These are phyloP conservation scores for Volucella zonaria DNA, from an alignment of 2,888 invertebrate species.

Conservation along the genomic window DNA sequence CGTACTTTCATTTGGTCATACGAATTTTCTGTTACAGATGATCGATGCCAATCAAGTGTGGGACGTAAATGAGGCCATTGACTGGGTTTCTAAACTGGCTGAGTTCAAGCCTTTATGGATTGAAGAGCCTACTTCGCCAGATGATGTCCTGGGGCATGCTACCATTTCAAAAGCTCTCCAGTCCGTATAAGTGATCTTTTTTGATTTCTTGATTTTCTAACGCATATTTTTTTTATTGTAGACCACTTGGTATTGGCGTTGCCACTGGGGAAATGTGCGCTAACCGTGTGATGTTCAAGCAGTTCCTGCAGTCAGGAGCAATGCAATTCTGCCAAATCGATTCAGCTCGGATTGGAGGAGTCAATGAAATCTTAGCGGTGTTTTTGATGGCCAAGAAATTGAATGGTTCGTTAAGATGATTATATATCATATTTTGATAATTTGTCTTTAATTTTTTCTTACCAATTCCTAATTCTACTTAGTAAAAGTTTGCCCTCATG, in stretches of 20 bases:
- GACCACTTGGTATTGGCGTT: slow-evolving; percentile 90
- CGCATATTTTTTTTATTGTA: background rate
- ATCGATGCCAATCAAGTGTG: slow-evolving; percentile 95
- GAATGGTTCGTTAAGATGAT: slow-evolving; percentile 84
- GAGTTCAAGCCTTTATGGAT: slow-evolving; percentile 92
- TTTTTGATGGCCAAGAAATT: slow-evolving; percentile 95
- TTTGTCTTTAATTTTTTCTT: slow-evolving; percentile 1
- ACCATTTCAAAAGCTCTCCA: slow-evolving; percentile 88
- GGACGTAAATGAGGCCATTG: slow-evolving; percentile 92
- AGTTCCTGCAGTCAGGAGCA: slow-evolving; percentile 91
- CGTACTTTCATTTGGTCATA: background rate
- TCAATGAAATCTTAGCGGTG: slow-evolving; percentile 93
- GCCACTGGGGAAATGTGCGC: slow-evolving; percentile 97
- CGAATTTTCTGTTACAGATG: slow-evolving; percentile 84
- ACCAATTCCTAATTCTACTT: slow-evolving; percentile 72
- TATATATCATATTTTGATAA: background rate
- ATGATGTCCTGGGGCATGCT: slow-evolving; percentile 94
- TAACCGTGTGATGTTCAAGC: slow-evolving; percentile 96
- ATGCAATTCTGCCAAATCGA: slow-evolving; percentile 96
- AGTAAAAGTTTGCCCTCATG: slow-evolving; percentile 97
- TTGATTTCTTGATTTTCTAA: background rate
- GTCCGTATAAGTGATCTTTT: slow-evolving; percentile 76
- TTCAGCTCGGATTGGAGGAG: slow-evolving; percentile 92
- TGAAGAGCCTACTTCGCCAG: slow-evolving; percentile 96
- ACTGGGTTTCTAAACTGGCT: slow-evolving; percentile 91